Conservation (phyloP, 2,797 vertebrate species). For the Rhodeus uyekii region DNA sequence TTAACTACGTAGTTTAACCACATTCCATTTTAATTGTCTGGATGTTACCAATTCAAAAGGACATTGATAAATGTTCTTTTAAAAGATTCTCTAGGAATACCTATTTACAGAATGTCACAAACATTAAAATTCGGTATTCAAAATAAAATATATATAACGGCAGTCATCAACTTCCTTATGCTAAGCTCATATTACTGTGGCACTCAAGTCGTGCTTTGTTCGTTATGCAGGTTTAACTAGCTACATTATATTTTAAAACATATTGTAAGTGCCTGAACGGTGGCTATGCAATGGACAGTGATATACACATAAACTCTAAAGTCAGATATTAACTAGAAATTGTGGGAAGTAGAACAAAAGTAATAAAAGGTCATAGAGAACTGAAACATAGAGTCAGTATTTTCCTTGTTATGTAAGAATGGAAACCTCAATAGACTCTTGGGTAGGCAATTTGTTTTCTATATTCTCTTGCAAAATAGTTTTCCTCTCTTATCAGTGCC, state of each 20-base stretch:
- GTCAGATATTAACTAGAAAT: not conserved
- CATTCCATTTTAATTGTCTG: not conserved
- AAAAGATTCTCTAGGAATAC: not conserved
- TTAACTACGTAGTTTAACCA: not conserved
- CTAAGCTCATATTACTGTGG: not conserved
- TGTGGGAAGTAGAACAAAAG: no score
- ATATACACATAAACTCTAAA: not conserved
- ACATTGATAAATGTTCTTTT: not conserved
- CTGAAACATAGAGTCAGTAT: not conserved
- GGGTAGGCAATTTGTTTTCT: slow-evolving; percentile 10
- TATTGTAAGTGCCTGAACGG: no score
- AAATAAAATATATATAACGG: not conserved
- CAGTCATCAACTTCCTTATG: not conserved
- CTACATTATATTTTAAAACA: no score
- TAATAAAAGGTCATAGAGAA: not conserved
- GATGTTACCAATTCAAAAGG: not conserved
- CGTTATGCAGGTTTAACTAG: no score
- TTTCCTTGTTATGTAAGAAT: slow-evolving; percentile 54
- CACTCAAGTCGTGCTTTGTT: not conserved
- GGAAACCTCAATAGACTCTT: slow-evolving; percentile 40
- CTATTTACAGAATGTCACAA: not conserved
- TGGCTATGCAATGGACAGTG: not conserved
- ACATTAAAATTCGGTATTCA: not conserved
- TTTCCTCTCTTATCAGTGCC: slow-evolving; percentile 34
- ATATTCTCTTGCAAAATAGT: slow-evolving; percentile 43